Conservation (phyloP, 2,113 vertebrate species). For the Melanocharis versteri region DNA sequence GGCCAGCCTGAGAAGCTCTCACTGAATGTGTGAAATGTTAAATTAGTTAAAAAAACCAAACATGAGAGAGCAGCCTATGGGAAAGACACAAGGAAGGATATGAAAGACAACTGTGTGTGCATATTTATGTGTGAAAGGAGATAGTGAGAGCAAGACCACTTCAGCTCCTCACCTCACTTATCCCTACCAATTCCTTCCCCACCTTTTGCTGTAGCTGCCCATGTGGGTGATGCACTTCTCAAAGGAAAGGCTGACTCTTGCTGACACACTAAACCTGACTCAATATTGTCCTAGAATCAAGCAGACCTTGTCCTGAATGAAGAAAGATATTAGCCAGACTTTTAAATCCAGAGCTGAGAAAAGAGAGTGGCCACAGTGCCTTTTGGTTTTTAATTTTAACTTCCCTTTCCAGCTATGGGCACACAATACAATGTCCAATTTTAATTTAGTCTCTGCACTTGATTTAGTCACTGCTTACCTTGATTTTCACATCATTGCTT, state of each 20-base stretch:
- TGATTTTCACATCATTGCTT: not conserved
- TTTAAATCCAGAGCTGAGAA: not conserved
- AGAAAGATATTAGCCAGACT: not conserved
- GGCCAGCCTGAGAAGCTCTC: not conserved
- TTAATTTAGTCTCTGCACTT: not conserved
- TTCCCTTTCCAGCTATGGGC: not conserved
- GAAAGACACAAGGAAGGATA: not conserved
- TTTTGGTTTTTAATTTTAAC: not conserved
- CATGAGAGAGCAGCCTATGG: not conserved
- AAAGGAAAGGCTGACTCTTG: not conserved
- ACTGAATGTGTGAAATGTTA: not conserved
- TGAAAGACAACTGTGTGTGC: fast-evolving
- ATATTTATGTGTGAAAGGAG: not conserved
- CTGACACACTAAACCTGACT: not conserved
- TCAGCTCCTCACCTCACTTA: not conserved
- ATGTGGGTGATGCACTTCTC: not conserved
- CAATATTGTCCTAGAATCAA: not conserved
- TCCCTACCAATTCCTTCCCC: not conserved
- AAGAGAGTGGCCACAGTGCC: not conserved
- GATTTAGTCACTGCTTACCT: not conserved
- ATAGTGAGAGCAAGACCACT: not conserved
- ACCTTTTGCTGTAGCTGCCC: not conserved
- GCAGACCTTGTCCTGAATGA: not conserved
- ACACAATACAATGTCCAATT: not conserved
- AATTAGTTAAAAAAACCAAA: not conserved